Evolutionary conservation across 2,888 invertebrate species (phyloP).

Genomic region (Trachelus iudaicus): DNA sequence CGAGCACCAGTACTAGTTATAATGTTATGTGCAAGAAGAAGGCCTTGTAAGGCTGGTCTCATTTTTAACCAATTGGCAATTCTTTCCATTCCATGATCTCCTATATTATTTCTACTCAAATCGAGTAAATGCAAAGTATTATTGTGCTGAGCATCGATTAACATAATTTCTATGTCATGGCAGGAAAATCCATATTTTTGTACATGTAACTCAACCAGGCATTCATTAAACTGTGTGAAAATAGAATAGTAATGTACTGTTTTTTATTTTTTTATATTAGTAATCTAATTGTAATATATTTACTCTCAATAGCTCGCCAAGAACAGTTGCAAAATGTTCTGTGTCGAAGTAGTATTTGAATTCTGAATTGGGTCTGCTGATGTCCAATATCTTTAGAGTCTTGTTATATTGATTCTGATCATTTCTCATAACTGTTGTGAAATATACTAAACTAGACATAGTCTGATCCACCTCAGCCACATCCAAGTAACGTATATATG

Average conservation of each 20-base stretch:
- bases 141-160: slow-evolving; percentile 68
- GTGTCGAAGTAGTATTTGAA: slow-evolving; percentile 47
- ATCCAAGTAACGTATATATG: slow-evolving; percentile 67
- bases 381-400: slow-evolving; percentile 59
- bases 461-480: slow-evolving; percentile 72
- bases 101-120: slow-evolving; percentile 72
- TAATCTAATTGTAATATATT: background rate
- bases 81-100: slow-evolving; percentile 70
- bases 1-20: slow-evolving; percentile 70
- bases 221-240: slow-evolving; percentile 55
- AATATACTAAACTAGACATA: slow-evolving; percentile 68
- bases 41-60: slow-evolving; percentile 66
- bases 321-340: slow-evolving; percentile 48
- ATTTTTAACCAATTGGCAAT: slow-evolving; percentile 69
- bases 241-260: background rate
- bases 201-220: slow-evolving; percentile 69
- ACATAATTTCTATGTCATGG: slow-evolving; percentile 71
- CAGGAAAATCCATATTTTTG: slow-evolving; percentile 72
- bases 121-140: slow-evolving; percentile 70
- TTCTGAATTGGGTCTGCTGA: slow-evolving; percentile 62
- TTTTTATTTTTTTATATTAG: background rate
- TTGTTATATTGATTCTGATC: slow-evolving; percentile 56
- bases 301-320: slow-evolving; percentile 61
- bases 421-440: slow-evolving; percentile 66
- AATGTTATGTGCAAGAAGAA: slow-evolving; percentile 71